Percentiles rank a stretch among this genome's conserved stretches.
Evolutionary conservation across 2,888 invertebrate genomes (phyloP).

Genomic region (Cephus sareptanus): DNA sequence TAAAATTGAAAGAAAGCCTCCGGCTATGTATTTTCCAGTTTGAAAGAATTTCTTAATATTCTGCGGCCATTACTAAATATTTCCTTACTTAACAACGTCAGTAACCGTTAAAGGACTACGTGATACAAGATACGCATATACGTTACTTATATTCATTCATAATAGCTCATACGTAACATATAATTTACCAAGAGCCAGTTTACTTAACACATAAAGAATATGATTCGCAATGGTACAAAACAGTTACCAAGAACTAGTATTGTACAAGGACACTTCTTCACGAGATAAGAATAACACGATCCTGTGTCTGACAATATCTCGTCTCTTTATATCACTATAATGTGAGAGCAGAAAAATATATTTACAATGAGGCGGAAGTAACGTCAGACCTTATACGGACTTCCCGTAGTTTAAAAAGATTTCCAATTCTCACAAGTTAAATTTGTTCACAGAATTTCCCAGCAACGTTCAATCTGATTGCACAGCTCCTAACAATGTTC

Average conservation of each 20-base stretch:
- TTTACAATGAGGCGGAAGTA: background rate
- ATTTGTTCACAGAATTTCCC: background rate
- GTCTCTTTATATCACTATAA: background rate
- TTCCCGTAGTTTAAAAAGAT: background rate
- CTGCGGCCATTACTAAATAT: background rate
- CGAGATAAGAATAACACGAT: background rate
- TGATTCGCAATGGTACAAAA: background rate
- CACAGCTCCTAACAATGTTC: constrained; percentile 60
- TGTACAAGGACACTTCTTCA: background rate
- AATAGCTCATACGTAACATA: background rate
- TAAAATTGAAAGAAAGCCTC: background rate
- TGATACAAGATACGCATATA: background rate
- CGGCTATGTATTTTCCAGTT: background rate
- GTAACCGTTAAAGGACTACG: background rate
- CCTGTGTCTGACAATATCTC: background rate
- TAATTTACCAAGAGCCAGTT: background rate
- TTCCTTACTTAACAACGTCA: background rate
- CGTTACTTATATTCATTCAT: background rate
- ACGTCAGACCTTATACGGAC: background rate
- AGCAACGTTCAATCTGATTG: constrained; percentile 53
- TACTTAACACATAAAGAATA: background rate
- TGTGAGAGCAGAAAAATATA: background rate
- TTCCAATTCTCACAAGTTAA: background rate
- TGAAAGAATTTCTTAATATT: background rate
- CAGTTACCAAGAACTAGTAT: background rate